Evolutionary conservation across 2,888 invertebrate genomes (phyloP), one percentile per base, ranked within the genome.

Genomic region (Rhagonycha fulva): DNA sequence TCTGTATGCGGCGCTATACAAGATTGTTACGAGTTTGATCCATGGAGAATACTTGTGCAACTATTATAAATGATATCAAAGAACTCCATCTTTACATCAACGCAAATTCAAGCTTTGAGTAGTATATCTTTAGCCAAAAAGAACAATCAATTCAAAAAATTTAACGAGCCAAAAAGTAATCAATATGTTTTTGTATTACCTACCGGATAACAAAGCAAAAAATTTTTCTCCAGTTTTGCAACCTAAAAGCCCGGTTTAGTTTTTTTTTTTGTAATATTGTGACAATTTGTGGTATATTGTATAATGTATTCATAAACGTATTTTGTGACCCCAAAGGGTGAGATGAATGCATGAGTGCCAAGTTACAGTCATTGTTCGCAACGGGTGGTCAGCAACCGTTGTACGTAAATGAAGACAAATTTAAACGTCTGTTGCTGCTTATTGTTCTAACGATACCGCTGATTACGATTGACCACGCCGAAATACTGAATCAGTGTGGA

Each of bases 321-420:
- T 72, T 62, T 68, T 69, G 62, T 68, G 70, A 47, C 28, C 5
- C 26, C 30, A 30, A 67, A 70, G 67, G 76, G 75, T 77, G 72
- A 75, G 60, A 75, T 75, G 69, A 68, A 71, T 68, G 63, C 69
- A 67, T 72, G 74, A 72, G 77, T 85, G 86, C 85, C 86, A 86
- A 83, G 83, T 83, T 82, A 76, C 71, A 66, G 82, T 84, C 83
- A 87, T 87, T 88, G 88, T 87, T 86, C 86, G 72, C 87, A 76
- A 81, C 86, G 84, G 87, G 87, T 82, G 87, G 87, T 80, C 85
- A 81, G 83, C 84, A 85, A 86, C 85, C 86, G 84, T 84, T 80
- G 84, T 83, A 83, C 82, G 84, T 84, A 87, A 88, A 88, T 88
- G 87, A 88, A 88, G 87, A 88, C 87, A 87, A 88, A 87, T 87